Conservation (phyloP, 2,797 vertebrate genomes). For the Bovichtus diacanthus region DNA sequence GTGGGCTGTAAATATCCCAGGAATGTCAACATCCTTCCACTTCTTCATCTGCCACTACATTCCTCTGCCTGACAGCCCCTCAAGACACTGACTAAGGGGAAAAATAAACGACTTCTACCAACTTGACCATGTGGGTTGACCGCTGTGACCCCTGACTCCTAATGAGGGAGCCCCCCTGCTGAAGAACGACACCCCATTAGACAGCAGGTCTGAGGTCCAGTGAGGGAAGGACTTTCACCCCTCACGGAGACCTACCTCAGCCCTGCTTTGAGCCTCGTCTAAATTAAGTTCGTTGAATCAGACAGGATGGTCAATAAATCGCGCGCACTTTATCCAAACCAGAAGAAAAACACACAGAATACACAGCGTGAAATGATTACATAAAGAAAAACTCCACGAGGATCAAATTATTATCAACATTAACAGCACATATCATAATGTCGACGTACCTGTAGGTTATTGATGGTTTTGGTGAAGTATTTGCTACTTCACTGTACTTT, state of each 20-base stretch:
- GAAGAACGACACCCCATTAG: constrained; percentile 24
- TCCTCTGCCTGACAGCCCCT: neutral
- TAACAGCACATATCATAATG: neutral
- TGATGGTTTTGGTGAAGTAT: constrained; percentile 1
- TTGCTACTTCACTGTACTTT: constrained; percentile 31
- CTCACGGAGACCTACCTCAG: constrained; percentile 21
- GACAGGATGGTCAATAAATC: constrained; percentile 20
- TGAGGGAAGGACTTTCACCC: constrained; percentile 21
- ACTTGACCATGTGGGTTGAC: constrained; percentile 75
- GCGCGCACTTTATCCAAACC: neutral
- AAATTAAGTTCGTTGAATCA: constrained; percentile 25
- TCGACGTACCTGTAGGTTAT: constrained; percentile 44
- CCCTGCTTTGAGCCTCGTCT: constrained; percentile 23
- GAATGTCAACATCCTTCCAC: neutral
- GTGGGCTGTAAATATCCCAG: neutral
- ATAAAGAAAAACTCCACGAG: neutral
- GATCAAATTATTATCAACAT: neutral
- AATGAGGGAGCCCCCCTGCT: constrained; percentile 54
- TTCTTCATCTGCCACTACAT: neutral
- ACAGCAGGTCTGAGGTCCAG: constrained; percentile 45
- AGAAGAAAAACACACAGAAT: neutral
- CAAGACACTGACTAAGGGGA: constrained; percentile 24
- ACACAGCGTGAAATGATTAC: neutral
- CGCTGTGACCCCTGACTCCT: constrained; percentile 57
- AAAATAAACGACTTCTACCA: constrained; percentile 33